Conservation (phyloP, 1,140 invertebrate genomes). For the Zaprionus kolodkinae region DNA sequence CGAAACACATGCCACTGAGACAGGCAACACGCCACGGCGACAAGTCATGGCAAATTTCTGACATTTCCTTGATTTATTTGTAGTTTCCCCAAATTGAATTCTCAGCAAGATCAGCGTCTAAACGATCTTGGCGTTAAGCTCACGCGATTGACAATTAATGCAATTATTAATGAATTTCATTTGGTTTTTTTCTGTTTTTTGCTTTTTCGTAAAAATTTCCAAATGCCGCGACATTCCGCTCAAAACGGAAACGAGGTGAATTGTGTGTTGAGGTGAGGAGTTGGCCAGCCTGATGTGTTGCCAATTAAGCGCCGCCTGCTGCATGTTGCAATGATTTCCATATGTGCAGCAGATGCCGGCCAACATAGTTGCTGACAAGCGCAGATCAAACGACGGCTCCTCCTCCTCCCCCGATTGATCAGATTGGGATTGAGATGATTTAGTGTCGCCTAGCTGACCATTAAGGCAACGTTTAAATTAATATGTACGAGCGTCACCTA, state of each 20-base stretch:
- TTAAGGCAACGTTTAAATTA: constrained; percentile 75
- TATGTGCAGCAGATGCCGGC: constrained; percentile 46
- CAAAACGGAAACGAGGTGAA: constrained; percentile 3
- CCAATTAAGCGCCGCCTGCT: constrained; percentile 41
- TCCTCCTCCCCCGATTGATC: constrained; percentile 10
- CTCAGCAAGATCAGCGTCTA: constrained; percentile 23
- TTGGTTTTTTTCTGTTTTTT: neutral
- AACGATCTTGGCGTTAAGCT: constrained; percentile 26
- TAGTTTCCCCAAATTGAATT: constrained; percentile 37
- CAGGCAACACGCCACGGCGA: constrained; percentile 45
- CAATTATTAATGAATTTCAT: constrained; percentile 36
- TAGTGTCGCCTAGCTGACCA: constrained; percentile 62
- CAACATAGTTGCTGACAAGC: constrained; percentile 59
- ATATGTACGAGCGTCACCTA: constrained; percentile 79
- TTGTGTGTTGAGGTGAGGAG: neutral
- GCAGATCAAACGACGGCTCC: constrained; percentile 56
- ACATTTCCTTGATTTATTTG: constrained; percentile 77
- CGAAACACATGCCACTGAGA: constrained; percentile 42
- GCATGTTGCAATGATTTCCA: constrained; percentile 53
- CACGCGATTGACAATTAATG: constrained; percentile 22
- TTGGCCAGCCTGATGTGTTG: constrained; percentile 21
- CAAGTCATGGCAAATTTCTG: constrained; percentile 80
- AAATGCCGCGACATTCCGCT: constrained; percentile 20
- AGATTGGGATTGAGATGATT: constrained; percentile 66
- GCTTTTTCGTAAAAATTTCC: neutral